Evolutionary conservation across 2,113 vertebrate species (phyloP), one percentile per base, ranked within the genome.

Genomic region (Halichoerus grypus): DNA sequence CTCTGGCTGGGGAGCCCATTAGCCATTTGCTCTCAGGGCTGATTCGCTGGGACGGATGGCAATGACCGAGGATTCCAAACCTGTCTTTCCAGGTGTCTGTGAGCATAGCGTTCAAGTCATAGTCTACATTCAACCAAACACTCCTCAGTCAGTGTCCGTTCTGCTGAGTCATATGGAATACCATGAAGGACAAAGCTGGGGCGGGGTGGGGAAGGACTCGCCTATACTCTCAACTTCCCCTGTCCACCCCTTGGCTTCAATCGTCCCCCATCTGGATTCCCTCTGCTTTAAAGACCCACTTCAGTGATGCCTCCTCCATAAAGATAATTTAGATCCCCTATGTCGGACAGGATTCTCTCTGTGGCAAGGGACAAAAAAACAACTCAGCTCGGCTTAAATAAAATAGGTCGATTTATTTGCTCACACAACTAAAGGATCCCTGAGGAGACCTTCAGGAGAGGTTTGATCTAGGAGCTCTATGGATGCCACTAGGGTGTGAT

Each of bases 121-220:
- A n/a, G 3, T 31, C 79, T 28, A 9, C 1, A 16, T 57, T 36
- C 9, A 2, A 28, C n/a, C 21, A 0, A 21, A 72, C 80, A 24
- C 55, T 49, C 21, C 3, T 19, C 14, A 3, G 11, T 36, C 42
- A 0, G 19, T 15, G 7, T 51, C 51, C 0, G 15, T 76, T 26
- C 0, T 3, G 2, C 53, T 0, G 1, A 28, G 7, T 12, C n/a
- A 16, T 8, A 7, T 1, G 22, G 14, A 21, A 10, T 1, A 1
- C 69, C 22, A 2, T 0, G 49, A 63, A 53, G 15, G 11, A 4
- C 49, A 57, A 13, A 57, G n/a, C 4, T 3, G 7, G 33, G 31
- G 33, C 9, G 6, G 33, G 28, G 46, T 46, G 46, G 26, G 26
- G 61, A 63, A 1, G 26, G 11, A 8, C 3, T 0, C 26, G 24